Evolutionary conservation across 92 coral and sea anemone species (phyloP), one percentile per base, ranked within the genome.

Genomic region (Bergia puertoricense): DNA sequence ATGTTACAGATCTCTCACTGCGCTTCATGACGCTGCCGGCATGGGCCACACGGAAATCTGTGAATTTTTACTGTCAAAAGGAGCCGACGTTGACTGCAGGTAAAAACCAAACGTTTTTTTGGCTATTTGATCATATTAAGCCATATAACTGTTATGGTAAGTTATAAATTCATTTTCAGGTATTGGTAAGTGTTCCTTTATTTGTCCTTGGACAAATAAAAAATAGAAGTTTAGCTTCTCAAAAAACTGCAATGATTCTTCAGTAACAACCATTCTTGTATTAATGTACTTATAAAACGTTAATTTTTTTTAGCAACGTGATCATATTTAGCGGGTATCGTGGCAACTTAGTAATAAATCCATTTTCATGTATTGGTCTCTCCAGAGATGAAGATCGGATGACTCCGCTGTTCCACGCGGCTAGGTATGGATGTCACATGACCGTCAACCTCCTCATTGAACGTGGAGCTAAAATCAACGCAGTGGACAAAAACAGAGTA

Each of bases 21-120:
- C 94, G n/a, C 90, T 94, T 15, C 97, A 94, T 74, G 86, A 90
- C 48, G 94, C 94, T 67, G 92, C 94, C 18, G 80, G 74, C n/a
- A 86, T 76, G 22, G 93, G 93, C 20, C 91, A 88, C 23, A 46
- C 81, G 36, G 82, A 87, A 13, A 91, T 84, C n/a, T 89, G 94
- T 54, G 85, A 91, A 30, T 81, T 86, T 7, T 68, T 94, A 23
- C 74, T 94, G 81, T 78, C 91, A 18, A 68, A 91, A 5, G 93
- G 94, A 15, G 97, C 97, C 77, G 95, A 94, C 13, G 91, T 94
- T 36, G 93, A 94, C 68, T 92, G 41, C 92, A 86, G 92, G 97
- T 94, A 50, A 68, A 54, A 54, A 15, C 16, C 59, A 54, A 54
- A 13, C 57, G 15, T 51, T 51, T 51, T 77, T 36, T 6, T 45